A percentile compares a stretch with the other conserved stretches of the same genome.
These are phyloP conservation scores for Iguana delicatissima DNA, from an alignment of 2,797 vertebrate species.

Conservation along the genomic window DNA sequence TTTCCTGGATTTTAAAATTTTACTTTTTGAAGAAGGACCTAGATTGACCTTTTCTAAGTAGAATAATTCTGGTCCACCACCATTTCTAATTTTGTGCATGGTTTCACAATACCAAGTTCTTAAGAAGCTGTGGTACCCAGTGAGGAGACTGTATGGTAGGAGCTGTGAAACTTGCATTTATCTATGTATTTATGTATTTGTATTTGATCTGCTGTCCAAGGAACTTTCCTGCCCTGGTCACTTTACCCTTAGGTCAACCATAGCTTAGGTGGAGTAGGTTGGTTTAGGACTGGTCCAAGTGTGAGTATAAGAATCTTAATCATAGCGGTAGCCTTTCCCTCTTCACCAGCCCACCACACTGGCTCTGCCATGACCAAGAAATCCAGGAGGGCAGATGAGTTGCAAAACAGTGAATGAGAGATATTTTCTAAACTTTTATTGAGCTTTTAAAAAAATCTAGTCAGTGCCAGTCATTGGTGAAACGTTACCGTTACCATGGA, in stretches of 20 bases:
- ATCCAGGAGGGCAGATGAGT: not conserved
- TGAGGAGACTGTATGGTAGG: not conserved
- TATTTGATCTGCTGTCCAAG: no score
- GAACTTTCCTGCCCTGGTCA: no score
- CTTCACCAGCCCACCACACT: no score
- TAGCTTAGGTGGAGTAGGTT: no score
- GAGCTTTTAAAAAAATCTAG: constrained; percentile 6
- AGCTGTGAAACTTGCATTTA: not conserved
- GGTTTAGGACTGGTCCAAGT: no score
- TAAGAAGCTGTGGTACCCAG: not conserved
- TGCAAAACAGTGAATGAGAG: not conserved
- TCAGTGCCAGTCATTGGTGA: not conserved
- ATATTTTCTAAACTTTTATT: not conserved
- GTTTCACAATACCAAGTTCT: no score
- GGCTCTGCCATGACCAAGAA: no score
- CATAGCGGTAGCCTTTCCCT: not conserved
- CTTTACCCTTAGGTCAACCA: no score
- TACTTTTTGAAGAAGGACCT: no score
- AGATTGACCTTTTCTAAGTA: no score
- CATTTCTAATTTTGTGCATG: not conserved
- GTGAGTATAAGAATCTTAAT: not conserved
- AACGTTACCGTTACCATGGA: not conserved
- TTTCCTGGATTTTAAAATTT: no score
- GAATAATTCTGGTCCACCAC: not conserved
- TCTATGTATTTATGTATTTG: not conserved